A percentile compares a stretch with the other conserved stretches of the same genome.
Conservation (phyloP, 2,797 vertebrate genomes). For the Emydoidea blandingii region DNA sequence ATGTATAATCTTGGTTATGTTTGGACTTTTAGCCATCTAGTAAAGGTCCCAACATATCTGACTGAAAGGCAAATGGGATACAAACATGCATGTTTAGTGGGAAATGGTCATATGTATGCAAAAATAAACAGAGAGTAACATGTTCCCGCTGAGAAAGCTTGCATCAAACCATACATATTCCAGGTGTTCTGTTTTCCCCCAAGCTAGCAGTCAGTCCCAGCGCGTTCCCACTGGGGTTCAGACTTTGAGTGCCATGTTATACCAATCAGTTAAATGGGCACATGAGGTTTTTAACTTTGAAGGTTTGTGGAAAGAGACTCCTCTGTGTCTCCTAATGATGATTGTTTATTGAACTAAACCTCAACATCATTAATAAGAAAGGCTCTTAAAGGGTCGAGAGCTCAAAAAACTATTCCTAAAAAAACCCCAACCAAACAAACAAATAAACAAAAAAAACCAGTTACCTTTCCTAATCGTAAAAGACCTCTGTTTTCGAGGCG, state of each 20-base stretch:
- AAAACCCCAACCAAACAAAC: too few relatives aligned
- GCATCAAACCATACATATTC: not conserved
- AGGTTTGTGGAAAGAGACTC: not conserved
- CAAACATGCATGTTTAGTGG: not conserved
- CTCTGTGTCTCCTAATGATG: not conserved
- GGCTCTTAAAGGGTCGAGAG: not conserved
- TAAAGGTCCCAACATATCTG: not conserved
- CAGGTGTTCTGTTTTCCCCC: not conserved
- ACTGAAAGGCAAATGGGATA: not conserved
- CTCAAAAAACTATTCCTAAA: not conserved
- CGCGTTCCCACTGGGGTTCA: not conserved
- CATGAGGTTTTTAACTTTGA: not conserved
- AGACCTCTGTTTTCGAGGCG: not conserved
- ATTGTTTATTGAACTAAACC: not conserved
- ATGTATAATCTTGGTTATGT: not conserved
- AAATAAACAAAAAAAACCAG: not conserved
- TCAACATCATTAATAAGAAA: not conserved
- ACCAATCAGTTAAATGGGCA: not conserved
- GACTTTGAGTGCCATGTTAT: not conserved
- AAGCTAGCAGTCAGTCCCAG: not conserved
- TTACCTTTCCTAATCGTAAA: slow-evolving; percentile 20
- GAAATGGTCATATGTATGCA: not conserved
- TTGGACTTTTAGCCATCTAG: not conserved
- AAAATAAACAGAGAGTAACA: not conserved
- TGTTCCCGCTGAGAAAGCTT: not conserved